Base-by-base conservation (phyloP, 2,888 invertebrate species). In the Nineta flava region DNA sequence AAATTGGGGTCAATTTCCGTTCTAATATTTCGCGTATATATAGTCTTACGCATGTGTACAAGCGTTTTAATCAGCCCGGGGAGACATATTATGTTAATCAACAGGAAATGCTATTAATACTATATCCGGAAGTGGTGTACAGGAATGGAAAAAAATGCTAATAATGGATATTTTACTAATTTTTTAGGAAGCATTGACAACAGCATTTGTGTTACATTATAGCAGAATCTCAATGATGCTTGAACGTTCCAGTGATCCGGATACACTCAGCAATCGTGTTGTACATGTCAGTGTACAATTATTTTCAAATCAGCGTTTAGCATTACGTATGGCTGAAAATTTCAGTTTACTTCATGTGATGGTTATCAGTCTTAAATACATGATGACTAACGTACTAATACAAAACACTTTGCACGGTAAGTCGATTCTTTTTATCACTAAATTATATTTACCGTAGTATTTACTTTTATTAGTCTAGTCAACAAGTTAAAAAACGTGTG, bases 261-360 rank as follows among this genome's bases (percentile, higher is more conserved):
- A 94, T 65, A 91, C 87, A 4, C 72, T 96, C 3, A 92, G 93
- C 60, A 95, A 95, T 72, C 79, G 95, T 46, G 93, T 97, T 1
- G 95, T 97, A 1, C 97, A 97, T 69, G 94, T 97, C 69, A 93
- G 92, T 59, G 97, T 97, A 4, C 87, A 97, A 69, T 71, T 97
- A 51, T 95, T 97, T 73, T 91, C 91, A 56, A 96, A 95, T 67
- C 91, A 95, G 65, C 82, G 83, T 48, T 71, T 96, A 15, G 94
- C 96, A 2, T 71, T 87, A 40, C 79, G 86, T 61, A 94, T 96
- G 86, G 90, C 91, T 5, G 84, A 91, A 59, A 85, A 93, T 58
- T 74, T 91, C 50, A 86, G 88, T 59, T 73, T 97, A 19, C 74
- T 97, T 9, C 90, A 93, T 65, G 90, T 94, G 35, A 92, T 96